phyloP scores from a whole-genome alignment of 2,113 vertebrate species.

The Phocoena sinus region DNA sequence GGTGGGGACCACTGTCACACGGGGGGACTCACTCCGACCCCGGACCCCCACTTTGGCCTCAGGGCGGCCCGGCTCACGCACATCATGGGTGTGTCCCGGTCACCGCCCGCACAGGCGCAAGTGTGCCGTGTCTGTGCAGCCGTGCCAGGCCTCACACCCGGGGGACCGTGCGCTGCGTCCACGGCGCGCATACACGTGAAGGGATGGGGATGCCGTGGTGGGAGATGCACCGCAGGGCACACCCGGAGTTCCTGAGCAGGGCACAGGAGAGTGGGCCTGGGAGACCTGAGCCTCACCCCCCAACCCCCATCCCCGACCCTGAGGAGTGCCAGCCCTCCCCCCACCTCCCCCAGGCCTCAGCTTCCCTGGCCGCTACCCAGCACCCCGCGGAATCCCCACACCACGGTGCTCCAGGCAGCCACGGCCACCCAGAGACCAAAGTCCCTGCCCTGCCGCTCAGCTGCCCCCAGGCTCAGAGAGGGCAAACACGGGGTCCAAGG shows the following conservation, averaged over 20 bases:
- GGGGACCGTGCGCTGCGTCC: accelerated
- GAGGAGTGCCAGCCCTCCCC: neutral
- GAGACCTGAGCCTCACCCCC: neutral
- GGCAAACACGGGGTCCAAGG: neutral
- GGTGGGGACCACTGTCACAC: neutral
- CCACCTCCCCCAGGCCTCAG: neutral
- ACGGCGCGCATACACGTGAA: accelerated
- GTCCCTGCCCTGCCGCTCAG: neutral
- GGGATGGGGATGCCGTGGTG: accelerated
- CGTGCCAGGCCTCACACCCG: accelerated
- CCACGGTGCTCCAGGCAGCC: neutral
- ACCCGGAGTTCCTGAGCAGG: neutral
- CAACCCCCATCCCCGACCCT: neutral
- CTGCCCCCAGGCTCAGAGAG: neutral
- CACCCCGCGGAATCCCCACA: neutral
- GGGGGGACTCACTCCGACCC: neutral
- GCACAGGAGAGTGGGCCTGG: neutral
- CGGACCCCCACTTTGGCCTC: neutral
- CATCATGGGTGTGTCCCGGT: accelerated
- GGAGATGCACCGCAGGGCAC: accelerated
- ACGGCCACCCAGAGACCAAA: neutral
- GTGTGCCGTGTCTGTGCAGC: neutral
- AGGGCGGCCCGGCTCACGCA: neutral
- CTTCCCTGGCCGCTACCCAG: neutral
- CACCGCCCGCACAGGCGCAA: too few relatives aligned